Conservation (phyloP, 2,113 vertebrate genomes). For the Meles meles region DNA sequence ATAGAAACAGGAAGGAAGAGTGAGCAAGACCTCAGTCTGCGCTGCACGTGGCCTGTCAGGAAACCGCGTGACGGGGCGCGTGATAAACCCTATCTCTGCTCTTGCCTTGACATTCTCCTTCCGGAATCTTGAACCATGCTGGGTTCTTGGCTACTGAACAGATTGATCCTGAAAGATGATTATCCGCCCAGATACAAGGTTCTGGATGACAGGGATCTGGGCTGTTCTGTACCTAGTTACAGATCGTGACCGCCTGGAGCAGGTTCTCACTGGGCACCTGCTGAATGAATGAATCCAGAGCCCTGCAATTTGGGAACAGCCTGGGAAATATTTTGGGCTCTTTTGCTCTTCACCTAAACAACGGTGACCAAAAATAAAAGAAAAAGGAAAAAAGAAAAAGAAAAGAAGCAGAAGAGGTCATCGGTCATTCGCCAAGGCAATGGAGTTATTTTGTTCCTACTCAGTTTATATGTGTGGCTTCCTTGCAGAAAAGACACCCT, state of each 20-base stretch:
- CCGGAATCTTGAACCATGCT: background rate
- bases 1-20: conserved; percentile 56
- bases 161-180: background rate
- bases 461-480: background rate
- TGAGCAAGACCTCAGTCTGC: background rate
- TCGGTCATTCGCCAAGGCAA: background rate
- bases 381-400: background rate
- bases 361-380: background rate
- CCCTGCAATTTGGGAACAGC: background rate
- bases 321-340: background rate
- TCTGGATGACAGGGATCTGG: background rate
- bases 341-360: background rate
- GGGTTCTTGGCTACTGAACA: background rate
- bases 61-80: background rate
- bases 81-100: background rate
- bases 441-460: background rate
- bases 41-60: background rate
- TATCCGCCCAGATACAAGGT: background rate
- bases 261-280: background rate
- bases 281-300: background rate
- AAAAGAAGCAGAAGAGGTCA: background rate
- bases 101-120: background rate
- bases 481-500: background rate
- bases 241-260: background rate
- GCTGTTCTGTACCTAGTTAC: background rate